Evolutionary conservation across 2,797 vertebrate species (phyloP).

Genomic region (Sciaenops ocellatus): DNA sequence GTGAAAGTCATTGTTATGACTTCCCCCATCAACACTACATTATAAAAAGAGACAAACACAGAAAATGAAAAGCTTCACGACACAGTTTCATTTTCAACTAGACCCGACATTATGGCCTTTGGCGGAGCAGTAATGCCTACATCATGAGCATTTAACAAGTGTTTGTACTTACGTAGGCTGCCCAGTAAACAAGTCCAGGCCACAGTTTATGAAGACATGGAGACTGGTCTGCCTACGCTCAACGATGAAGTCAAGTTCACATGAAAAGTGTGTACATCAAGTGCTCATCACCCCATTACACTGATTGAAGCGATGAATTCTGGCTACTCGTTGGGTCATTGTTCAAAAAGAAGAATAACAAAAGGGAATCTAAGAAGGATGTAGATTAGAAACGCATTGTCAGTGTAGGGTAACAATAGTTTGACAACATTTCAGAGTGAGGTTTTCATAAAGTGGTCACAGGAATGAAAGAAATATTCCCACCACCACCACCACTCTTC

Average conservation of each 20-base stretch:
- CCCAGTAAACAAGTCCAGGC: slow-evolving; percentile 50
- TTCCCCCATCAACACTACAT: slow-evolving; percentile 33
- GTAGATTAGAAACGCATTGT: slow-evolving; percentile 22
- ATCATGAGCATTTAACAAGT: slow-evolving; percentile 56
- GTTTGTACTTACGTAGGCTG: slow-evolving; percentile 53
- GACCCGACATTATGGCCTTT: slow-evolving; percentile 23
- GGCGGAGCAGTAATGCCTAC: slow-evolving; percentile 24
- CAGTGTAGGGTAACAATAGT: background rate
- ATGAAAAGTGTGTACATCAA: slow-evolving; percentile 38
- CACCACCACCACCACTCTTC: background rate
- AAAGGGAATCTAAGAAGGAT: background rate
- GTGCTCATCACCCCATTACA: slow-evolving; percentile 6
- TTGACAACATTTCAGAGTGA: background rate
- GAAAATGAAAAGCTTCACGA: slow-evolving; percentile 39
- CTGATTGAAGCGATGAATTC: slow-evolving; percentile 12
- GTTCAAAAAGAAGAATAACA: slow-evolving; percentile 2
- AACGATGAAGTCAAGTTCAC: slow-evolving; percentile 31
- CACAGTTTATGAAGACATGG: slow-evolving; percentile 46
- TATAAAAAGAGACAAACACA: slow-evolving; percentile 23
- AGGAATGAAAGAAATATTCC: slow-evolving; percentile 2
- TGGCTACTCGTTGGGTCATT: slow-evolving; percentile 9
- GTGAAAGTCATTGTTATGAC: slow-evolving; percentile 26
- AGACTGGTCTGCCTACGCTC: slow-evolving; percentile 23
- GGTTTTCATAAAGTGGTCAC: slow-evolving; percentile 20
- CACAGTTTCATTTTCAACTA: slow-evolving; percentile 31